These are phyloP conservation scores for Pseudocheirus occidentalis DNA, from an alignment of 2,797 vertebrate genomes.

Conservation along the genomic window DNA sequence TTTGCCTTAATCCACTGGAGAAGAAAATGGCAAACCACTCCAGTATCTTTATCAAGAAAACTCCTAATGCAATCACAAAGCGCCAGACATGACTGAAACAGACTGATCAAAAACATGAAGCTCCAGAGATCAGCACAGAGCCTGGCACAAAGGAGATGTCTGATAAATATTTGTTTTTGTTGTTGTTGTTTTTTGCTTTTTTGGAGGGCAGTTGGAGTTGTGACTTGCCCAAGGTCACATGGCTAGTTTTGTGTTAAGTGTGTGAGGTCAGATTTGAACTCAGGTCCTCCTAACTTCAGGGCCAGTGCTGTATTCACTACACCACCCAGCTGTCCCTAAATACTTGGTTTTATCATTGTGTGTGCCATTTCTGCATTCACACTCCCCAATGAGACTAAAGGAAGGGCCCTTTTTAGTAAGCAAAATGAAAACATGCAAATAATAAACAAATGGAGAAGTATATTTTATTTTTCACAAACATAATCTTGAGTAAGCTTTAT, in stretches of 20 bases:
- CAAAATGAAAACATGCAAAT: constrained; percentile 78
- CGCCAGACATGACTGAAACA: neutral
- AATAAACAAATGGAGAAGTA: constrained; percentile 25
- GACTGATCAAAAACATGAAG: neutral
- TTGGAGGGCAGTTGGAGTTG: too few species aligned
- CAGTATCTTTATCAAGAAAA: neutral
- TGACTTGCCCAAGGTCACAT: too few species aligned
- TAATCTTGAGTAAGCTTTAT: neutral
- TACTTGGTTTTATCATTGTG: constrained; percentile 63
- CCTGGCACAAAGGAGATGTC: neutral
- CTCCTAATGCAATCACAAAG: neutral
- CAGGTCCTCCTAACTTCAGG: too few species aligned
- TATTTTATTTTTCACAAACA: constrained; percentile 40
- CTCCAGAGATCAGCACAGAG: neutral
- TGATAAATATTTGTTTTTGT: too few species aligned
- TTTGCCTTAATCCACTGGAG: neutral
- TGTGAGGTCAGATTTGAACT: too few species aligned
- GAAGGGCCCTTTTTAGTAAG: constrained; percentile 89
- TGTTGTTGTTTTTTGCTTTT: too few species aligned
- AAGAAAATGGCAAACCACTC: neutral
- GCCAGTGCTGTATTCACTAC: too few species aligned
- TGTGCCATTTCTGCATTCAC: constrained; percentile 88
- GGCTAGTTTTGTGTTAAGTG: too few species aligned
- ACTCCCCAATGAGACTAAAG: constrained; percentile 93
- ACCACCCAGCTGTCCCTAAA: too few species aligned